Evolutionary conservation across 2,797 vertebrate species (phyloP), one percentile per base, ranked within the genome.

Genomic region (Muscicapa comitata): DNA sequence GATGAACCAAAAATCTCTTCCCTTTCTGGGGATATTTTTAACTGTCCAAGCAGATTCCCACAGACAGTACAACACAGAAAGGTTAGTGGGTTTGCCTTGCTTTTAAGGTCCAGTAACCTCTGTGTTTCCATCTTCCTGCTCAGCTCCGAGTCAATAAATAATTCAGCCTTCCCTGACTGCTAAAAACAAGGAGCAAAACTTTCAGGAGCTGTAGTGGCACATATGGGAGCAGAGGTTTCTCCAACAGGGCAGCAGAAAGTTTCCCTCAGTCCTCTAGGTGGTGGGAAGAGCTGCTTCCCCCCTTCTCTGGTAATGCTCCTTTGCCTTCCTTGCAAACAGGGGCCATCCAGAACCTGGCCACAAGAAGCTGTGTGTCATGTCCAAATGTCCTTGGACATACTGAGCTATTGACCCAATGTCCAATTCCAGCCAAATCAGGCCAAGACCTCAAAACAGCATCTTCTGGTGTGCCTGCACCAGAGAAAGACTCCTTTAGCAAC

Each of bases 401-500:
- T 51, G 61, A 83, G 28, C 53, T 78, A 47, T 86, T 83, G 73
- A 86, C 38, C n/a, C 54, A 35, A 70, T 33, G 63, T 93, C 79
- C 45, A 51, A 17, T 77, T 92, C 76, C 74, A 73, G 75, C 40
- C 55, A 88, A 75, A 82, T 58, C 86, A 80, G 45, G 84, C 38
- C 25, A 75, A 78, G 50, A 81, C 16, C 33, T 89, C 87, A 79
- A 91, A 79, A 55, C 12, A 87, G n/a, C 57, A 86, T 67, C 75
- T 68, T 82, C 65, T 86, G 75, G 59, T 85, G 63, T 87, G 55
- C 42, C 21, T 54, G 53, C 26, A 86, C 13, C 28, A 57, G 62
- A 45, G 53, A 50, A 94, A 54, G 71, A 31, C 31, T 95, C 95
- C 93, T 94, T 58, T 90, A 94, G 85, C 89, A 96, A 88, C 90